Evolutionary conservation across 53 echinoderm and acorn worm species (phyloP).

Genomic region (Luidia sarsii): DNA sequence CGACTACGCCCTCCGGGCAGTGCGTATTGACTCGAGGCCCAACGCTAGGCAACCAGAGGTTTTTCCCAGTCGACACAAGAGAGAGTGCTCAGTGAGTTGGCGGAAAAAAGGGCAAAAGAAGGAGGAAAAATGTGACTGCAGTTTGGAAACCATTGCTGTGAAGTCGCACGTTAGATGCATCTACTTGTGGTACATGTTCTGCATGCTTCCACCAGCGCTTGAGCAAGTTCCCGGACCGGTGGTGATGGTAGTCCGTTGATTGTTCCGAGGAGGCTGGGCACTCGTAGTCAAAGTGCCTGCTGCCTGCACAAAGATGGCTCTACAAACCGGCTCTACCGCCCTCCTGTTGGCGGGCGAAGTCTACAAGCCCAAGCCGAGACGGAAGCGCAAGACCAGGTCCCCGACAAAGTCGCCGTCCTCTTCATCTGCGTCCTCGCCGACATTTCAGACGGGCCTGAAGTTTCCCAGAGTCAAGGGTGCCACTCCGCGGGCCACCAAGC

Average conservation of each 20-base stretch:
- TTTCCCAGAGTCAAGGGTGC: conserved; percentile 39
- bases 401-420: conserved; percentile 8
- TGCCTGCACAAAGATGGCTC: neutral
- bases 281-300: no score
- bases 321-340: neutral
- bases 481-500: conserved; percentile 14
- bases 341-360: neutral
- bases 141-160: neutral
- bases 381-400: conserved; percentile 14
- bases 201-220: neutral
- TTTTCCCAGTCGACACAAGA: neutral
- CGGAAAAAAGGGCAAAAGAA: no score
- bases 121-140: neutral
- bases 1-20: neutral
- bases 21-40: conserved; percentile 2
- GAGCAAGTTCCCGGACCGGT: no score
- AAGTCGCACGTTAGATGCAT: neutral
- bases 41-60: conserved; percentile 17
- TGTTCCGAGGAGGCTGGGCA: no score
- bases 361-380: neutral
- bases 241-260: no score
- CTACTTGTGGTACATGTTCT: neutral
- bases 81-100: no score
- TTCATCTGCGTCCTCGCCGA: neutral
- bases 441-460: conserved; percentile 1